Evolutionary conservation across 1,140 invertebrate species (phyloP).

Genomic region (Wiebesia pumilae): DNA sequence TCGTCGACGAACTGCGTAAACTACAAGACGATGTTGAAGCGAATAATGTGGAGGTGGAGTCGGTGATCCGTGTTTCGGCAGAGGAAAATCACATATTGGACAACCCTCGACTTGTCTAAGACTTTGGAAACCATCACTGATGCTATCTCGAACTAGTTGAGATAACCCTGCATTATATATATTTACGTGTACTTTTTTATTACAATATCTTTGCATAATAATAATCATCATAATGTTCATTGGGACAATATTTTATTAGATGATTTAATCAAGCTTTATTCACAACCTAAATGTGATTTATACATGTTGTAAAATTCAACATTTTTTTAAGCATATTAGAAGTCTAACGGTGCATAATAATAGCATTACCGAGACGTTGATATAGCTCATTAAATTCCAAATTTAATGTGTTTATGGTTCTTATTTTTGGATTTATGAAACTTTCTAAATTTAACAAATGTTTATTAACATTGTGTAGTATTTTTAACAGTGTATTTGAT

Average conservation of each 20-base stretch:
- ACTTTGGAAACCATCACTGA: not conserved
- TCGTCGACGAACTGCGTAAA: constrained; percentile 64
- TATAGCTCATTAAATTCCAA: not conserved
- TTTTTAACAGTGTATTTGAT: not conserved
- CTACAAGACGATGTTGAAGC: constrained; percentile 67
- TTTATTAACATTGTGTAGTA: not conserved
- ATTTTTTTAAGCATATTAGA: not conserved
- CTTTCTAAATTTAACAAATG: not conserved
- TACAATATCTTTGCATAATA: too few relatives aligned
- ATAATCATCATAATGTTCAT: too few relatives aligned
- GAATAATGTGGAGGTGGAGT: constrained; percentile 67
- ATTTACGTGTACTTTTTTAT: too few relatives aligned
- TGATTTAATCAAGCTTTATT: too few relatives aligned
- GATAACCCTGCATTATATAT: not conserved
- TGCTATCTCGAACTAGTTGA: not conserved
- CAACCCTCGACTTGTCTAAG: constrained; percentile 55
- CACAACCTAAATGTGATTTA: too few relatives aligned
- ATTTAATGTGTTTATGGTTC: not conserved
- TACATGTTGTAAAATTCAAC: not conserved
- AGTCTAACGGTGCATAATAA: not conserved
- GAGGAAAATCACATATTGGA: constrained; percentile 66
- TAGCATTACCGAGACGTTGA: not conserved
- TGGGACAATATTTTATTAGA: too few relatives aligned
- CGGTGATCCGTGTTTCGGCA: constrained; percentile 59
- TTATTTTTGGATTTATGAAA: not conserved